phyloP scores from a whole-genome alignment of 2,113 vertebrate genomes.

The Scalopus aquaticus region DNA sequence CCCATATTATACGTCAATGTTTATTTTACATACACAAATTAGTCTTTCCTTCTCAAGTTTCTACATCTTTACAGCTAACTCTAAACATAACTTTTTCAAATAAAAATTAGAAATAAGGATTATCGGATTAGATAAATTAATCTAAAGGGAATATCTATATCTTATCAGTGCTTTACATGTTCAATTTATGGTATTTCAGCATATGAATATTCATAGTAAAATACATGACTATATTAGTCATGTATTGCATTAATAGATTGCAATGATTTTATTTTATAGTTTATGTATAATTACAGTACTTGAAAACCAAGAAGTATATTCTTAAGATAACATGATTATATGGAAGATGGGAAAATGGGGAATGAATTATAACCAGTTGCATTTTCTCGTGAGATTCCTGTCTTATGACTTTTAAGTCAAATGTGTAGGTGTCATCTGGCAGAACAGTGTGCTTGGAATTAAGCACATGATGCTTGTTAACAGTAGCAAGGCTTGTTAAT shows the following conservation, averaged over 20 bases:
- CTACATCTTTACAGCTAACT: neutral
- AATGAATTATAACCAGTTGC: neutral
- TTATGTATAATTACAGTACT: neutral
- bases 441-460: constrained; percentile 25
- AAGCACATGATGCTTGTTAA: neutral
- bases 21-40: neutral
- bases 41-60: neutral
- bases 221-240: neutral
- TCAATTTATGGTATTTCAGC: neutral
- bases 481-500: constrained; percentile 46
- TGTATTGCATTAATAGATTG: no score
- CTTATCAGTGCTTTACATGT: neutral
- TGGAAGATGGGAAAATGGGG: neutral
- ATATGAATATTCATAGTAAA: neutral
- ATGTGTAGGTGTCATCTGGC: neutral
- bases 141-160: neutral
- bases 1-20: neutral
- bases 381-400: neutral
- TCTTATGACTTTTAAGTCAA: constrained; percentile 13
- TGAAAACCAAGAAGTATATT: neutral
- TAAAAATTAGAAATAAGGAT: neutral
- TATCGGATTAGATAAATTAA: neutral
- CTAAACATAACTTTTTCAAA: neutral
- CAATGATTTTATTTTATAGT: neutral
- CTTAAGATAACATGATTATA: neutral